Conservation (phyloP, 2,113 vertebrate genomes). For the Microtus richardsoni region DNA sequence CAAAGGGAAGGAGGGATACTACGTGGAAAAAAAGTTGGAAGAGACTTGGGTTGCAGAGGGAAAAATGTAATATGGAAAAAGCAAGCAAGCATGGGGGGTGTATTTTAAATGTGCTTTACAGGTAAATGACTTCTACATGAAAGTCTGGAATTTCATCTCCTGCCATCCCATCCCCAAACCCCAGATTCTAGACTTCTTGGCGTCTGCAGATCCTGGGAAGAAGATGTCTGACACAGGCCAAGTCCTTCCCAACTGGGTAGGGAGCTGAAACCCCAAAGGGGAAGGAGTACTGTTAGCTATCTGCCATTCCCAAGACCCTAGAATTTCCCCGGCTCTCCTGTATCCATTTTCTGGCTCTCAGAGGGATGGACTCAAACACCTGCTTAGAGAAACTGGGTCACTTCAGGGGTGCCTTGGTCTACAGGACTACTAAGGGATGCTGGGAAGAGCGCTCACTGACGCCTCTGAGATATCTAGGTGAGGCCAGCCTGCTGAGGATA, state of each 20-base stretch:
- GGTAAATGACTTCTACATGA: constrained; percentile 79
- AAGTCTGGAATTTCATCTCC: constrained; percentile 72
- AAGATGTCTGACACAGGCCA: neutral
- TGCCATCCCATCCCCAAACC: neutral
- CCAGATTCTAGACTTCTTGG: constrained; percentile 65
- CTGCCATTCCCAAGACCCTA: neutral
- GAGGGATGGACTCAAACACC: neutral
- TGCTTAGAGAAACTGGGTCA: neutral
- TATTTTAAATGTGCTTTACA: constrained; percentile 75
- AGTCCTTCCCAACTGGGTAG: neutral
- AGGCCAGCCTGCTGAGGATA: neutral
- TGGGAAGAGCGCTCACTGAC: neutral
- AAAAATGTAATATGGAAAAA: constrained; percentile 71
- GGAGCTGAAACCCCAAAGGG: neutral
- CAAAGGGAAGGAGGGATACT: constrained; percentile 37
- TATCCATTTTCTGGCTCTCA: neutral
- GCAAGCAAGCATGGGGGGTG: neutral
- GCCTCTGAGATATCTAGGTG: neutral
- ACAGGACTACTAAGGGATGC: neutral
- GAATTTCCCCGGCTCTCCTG: neutral
- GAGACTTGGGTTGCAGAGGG: constrained; percentile 36
- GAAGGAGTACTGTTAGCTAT: neutral
- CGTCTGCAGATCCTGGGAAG: neutral
- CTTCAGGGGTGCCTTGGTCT: neutral
- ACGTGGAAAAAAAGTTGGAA: constrained; percentile 49